Conservation (phyloP, 1,140 invertebrate genomes). For the Himalopsyche phryganea region DNA sequence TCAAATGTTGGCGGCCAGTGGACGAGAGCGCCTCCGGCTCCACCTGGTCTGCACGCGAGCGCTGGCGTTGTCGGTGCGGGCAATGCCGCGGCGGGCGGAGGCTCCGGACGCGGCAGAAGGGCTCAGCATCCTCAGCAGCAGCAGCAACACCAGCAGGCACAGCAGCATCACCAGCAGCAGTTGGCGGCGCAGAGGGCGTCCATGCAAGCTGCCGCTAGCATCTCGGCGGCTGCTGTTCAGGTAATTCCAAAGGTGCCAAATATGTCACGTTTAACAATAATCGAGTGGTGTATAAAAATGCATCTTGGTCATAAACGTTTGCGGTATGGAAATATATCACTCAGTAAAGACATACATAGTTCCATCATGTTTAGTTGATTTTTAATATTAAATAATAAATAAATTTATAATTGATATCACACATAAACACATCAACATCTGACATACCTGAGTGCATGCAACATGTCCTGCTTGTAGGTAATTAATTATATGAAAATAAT, state of each 20-base stretch:
- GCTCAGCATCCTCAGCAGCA: slow-evolving; percentile 35
- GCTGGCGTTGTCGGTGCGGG: slow-evolving; percentile 36
- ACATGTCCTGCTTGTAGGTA: too few relatives aligned
- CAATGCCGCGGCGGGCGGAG: slow-evolving; percentile 24
- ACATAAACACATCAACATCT: too few relatives aligned
- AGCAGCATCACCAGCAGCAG: slow-evolving; percentile 33
- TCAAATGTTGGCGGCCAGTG: slow-evolving; percentile 40
- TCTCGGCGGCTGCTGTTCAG: slow-evolving; percentile 44
- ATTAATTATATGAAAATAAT: too few relatives aligned
- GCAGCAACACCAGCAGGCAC: slow-evolving; percentile 22
- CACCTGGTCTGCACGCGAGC: slow-evolving; percentile 37
- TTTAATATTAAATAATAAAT: too few relatives aligned
- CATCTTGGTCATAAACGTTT: too few relatives aligned
- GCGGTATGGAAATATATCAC: too few relatives aligned
- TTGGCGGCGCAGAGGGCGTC: slow-evolving; percentile 32
- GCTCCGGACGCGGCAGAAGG: slow-evolving; percentile 26
- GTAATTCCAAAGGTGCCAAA: slow-evolving; percentile 16
- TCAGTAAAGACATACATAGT: too few relatives aligned
- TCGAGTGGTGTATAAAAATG: too few relatives aligned
- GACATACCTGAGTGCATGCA: too few relatives aligned
- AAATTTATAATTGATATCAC: background rate
- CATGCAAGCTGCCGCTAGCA: slow-evolving; percentile 40
- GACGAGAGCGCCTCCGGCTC: slow-evolving; percentile 48
- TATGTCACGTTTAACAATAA: background rate
- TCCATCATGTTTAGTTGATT: too few relatives aligned